Conservation (phyloP, 2,888 invertebrate genomes). For the Sepiola atlantica region DNA sequence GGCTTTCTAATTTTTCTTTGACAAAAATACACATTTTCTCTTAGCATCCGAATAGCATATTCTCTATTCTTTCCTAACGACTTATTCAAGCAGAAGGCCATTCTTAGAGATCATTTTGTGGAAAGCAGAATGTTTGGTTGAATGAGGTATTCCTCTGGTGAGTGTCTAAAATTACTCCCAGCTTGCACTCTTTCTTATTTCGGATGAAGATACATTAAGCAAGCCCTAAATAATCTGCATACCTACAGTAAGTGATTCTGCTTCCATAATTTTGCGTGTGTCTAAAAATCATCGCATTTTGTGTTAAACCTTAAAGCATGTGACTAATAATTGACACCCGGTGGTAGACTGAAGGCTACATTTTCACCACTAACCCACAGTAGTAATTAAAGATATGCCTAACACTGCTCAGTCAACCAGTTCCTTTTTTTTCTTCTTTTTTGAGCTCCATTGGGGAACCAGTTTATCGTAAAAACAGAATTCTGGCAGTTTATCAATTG, state of each 20-base stretch:
- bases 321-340: not conserved
- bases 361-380: not conserved
- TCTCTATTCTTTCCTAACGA: too few relatives aligned
- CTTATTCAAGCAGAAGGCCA: not conserved
- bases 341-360: not conserved
- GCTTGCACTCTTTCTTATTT: not conserved
- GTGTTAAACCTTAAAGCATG: not conserved
- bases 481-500: constrained; percentile 11
- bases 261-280: not conserved
- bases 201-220: not conserved
- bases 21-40: too few relatives aligned
- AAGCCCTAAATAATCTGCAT: not conserved
- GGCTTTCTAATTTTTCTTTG: too few relatives aligned
- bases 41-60: too few relatives aligned
- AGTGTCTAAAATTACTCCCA: not conserved
- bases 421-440: not conserved
- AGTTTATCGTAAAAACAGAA: not conserved
- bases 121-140: not conserved
- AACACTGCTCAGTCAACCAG: not conserved
- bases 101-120: not conserved
- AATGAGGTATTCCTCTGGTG: not conserved
- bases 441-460: not conserved
- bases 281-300: not conserved
- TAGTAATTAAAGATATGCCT: constrained; percentile 20
- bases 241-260: not conserved